Base-by-base conservation (phyloP, 2,797 vertebrate species). In the Pogonophryne albipinna region DNA sequence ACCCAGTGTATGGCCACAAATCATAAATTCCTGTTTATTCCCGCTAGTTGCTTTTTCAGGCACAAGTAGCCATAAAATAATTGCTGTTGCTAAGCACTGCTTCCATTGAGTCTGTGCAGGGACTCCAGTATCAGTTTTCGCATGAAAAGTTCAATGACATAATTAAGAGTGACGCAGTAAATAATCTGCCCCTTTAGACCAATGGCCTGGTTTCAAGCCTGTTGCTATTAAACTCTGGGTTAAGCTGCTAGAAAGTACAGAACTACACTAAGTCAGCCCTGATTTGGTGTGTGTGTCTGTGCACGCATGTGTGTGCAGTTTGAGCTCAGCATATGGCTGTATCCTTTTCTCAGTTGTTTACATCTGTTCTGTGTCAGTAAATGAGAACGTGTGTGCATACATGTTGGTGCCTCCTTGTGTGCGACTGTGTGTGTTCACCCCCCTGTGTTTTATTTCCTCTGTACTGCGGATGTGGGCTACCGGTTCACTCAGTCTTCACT, bases 391-490 rank as follows among this genome's bases (percentile, higher is more conserved):
- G 57, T 9, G 60, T 9, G 60, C 49, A 46, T 66, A 61, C 17
- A 23, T 76, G 62, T 64, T 23, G 17, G 23, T 38, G 73, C 20
- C 20, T 20, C 49, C 20, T 50, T 63, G 60, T 17, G 57, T 20
- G 61, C 46, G 53, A 15, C 31, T 42, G 59, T 14, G 19, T 70
- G 34, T n/a, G 34, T n/a, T 73, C 74, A 23, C 56, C 71, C 89
- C 69, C 44, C 56, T 4, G 13, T 31, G 61, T 84, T 85, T 73
- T 74, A 81, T 92, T 93, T 94, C 91, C 91, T 89, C 71, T 81
- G 66, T 71, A 66, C 74, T 74, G 79, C 91, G 94, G 95, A 95
- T 95, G 95, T 95, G 94, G 94, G 80, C 74, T 91, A 82, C 75
- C 59, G 80, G 69, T 68, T 84, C 66, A 17, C 59, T 47, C 74